Evolutionary conservation across 23 tunicate genomes (phyloP).

Genomic region (Diplosoma virens): DNA sequence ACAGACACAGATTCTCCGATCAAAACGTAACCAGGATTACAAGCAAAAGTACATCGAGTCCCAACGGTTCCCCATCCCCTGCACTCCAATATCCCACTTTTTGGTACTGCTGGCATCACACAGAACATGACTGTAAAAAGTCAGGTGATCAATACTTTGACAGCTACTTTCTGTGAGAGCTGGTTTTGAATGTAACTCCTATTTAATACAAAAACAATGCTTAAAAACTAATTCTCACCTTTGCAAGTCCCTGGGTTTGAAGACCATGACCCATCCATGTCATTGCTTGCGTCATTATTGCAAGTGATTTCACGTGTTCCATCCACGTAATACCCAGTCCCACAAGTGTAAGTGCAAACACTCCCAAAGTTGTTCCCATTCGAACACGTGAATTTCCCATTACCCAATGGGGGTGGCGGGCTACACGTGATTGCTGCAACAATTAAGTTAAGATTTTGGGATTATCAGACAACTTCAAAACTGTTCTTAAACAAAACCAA

Average conservation of each 20-base stretch:
- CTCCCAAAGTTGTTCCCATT: background rate
- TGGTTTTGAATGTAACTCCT: no score
- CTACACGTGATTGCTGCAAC: slow-evolving; percentile 5
- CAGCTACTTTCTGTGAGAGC: no score
- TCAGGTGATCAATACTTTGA: no score
- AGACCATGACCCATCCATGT: background rate
- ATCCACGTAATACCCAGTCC: background rate
- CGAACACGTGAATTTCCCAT: slow-evolving; percentile 2
- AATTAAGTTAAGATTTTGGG: background rate
- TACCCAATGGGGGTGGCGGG: background rate
- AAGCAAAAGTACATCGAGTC: background rate
- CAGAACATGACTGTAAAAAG: no score
- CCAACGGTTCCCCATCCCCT: background rate
- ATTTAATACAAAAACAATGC: no score
- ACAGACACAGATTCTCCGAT: background rate
- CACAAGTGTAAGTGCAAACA: background rate
- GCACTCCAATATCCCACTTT: background rate
- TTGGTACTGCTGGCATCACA: no score
- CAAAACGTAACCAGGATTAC: background rate
- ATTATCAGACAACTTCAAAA: no score
- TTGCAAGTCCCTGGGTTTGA: background rate
- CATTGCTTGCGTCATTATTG: background rate
- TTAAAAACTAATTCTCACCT: no score
- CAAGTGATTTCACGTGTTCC: background rate
- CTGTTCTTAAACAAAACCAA: no score